A percentile compares a stretch with the other conserved stretches of the same genome.
phyloP scores from a whole-genome alignment of 53 echinoderm and acorn worm genomes.

The Apostichopus leukothele region DNA sequence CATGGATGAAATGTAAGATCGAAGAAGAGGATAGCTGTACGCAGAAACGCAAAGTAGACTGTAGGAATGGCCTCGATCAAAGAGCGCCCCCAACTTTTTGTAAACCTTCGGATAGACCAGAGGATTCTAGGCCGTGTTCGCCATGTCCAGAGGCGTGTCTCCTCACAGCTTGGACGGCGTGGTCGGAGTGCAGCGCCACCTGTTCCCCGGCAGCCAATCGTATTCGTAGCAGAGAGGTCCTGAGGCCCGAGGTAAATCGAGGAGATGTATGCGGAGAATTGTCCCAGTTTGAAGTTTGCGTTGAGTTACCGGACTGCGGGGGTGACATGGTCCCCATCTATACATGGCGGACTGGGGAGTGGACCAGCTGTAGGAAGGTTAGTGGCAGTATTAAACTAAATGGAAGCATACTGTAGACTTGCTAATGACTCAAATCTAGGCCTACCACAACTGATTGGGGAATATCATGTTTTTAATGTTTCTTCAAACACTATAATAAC shows the following conservation, averaged over 20 bases:
- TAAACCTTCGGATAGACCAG: constrained; percentile 16
- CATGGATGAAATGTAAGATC: background rate
- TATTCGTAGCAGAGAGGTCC: constrained; percentile 65
- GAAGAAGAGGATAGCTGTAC: background rate
- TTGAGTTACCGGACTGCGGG: constrained; percentile 64
- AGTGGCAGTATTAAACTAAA: background rate
- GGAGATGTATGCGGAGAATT: constrained; percentile 76
- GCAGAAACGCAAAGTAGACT: constrained; percentile 1
- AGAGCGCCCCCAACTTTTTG: constrained; percentile 25
- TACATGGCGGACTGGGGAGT: constrained; percentile 86
- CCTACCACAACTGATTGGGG: too few relatives aligned
- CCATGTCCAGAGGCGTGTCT: constrained; percentile 83
- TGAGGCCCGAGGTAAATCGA: constrained; percentile 60
- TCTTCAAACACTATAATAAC: too few relatives aligned
- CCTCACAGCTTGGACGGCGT: constrained; percentile 65
- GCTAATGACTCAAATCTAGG: too few relatives aligned
- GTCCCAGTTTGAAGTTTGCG: constrained; percentile 58
- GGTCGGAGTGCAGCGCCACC: constrained; percentile 80
- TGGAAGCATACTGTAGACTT: too few relatives aligned
- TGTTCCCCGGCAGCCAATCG: constrained; percentile 60
- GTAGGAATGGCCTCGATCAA: constrained; percentile 34
- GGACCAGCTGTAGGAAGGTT: constrained; percentile 98
- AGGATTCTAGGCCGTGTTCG: constrained; percentile 47
- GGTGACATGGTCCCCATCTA: constrained; percentile 61
- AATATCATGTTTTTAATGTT: too few relatives aligned